Evolutionary conservation across 1,140 invertebrate genomes (phyloP), one percentile per base, ranked within the genome.

Genomic region (Polypedilum pembai): DNA sequence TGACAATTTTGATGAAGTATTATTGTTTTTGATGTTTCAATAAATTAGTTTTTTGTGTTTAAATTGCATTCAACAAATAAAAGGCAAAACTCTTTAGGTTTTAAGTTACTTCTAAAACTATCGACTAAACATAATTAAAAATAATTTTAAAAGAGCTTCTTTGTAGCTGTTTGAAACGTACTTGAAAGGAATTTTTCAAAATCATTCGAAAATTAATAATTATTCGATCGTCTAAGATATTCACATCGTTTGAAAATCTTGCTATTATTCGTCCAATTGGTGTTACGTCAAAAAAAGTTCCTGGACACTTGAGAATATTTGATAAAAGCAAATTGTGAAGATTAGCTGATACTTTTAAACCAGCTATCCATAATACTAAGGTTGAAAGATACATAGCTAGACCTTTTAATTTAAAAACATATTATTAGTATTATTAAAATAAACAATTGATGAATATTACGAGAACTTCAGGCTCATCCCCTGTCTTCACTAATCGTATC

Each of bases 221-320:
- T 20, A 69, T 4, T 69, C 78, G 75, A 79, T 86, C 85, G 83
- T 92, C 89, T 80, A 90, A 78, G 74, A 86, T 84, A 80, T 89
- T 87, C 76, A 90, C 83, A 83, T 92, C 92, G 85, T 89, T 91
- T 76, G 87, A 85, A 82, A 92, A 88, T 77, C 91, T 85, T 83
- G 89, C 90, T 75, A 93, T 81, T 77, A 93, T 86, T 77, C 91
- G 85, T 77, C 91, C 92, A 75, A 84, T 81, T 7, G 92, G 91
- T 77, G 89, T 90, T 66, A 83, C 85, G 83, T 93, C 91, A 83
- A 93, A 94, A 85, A 93, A 94, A 73, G 82, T 82, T 83, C 90
- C 87, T 21, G 91, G 88, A 77, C 86, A 87, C 75, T 82, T 84
- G 77, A 94, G 78, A 77, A 91, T 81, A 78, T 86, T 86, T 73